Percentiles rank a stretch among this genome's conserved stretches.
These are phyloP conservation scores for Wasmannia auropunctata DNA, from an alignment of 1,140 invertebrate species.

Conservation along the genomic window DNA sequence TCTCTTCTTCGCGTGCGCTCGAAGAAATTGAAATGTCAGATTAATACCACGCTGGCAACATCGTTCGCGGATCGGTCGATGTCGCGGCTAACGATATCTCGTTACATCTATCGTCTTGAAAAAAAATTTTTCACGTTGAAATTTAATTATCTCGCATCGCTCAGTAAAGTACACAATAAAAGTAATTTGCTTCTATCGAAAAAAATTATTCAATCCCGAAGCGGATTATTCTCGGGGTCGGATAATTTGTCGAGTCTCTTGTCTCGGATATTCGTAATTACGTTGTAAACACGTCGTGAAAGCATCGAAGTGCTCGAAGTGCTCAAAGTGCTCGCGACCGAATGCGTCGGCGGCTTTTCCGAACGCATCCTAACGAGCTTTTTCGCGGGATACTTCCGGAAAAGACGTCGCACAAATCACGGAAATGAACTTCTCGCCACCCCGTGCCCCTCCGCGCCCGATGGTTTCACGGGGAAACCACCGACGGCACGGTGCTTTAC, in stretches of 20 bases:
- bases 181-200: not conserved
- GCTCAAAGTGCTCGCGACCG: not conserved
- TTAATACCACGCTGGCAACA: conserved; percentile 57
- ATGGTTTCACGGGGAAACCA: conserved; percentile 75
- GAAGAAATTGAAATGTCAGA: conserved; percentile 67
- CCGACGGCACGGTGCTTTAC: conserved; percentile 61
- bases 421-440: not conserved
- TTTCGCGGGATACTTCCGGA: conserved; percentile 1
- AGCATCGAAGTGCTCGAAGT: no score
- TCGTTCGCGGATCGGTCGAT: not conserved
- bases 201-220: not conserved
- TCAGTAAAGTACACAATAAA: not conserved
- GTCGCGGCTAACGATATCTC: not conserved
- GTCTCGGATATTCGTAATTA: not conserved
- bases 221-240: not conserved
- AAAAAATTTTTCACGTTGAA: not conserved
- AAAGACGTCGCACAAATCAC: conserved; percentile 49
- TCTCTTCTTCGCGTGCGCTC: conserved; percentile 31
- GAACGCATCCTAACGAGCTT: not conserved
- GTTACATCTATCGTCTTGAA: not conserved
- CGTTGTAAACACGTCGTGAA: no score
- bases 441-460: conserved; percentile 63
- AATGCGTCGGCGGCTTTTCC: not conserved
- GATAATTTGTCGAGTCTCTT: not conserved
- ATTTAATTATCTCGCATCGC: not conserved